Evolutionary conservation across 2,888 invertebrate genomes (phyloP).

Genomic region (Teleiodes luculella): DNA sequence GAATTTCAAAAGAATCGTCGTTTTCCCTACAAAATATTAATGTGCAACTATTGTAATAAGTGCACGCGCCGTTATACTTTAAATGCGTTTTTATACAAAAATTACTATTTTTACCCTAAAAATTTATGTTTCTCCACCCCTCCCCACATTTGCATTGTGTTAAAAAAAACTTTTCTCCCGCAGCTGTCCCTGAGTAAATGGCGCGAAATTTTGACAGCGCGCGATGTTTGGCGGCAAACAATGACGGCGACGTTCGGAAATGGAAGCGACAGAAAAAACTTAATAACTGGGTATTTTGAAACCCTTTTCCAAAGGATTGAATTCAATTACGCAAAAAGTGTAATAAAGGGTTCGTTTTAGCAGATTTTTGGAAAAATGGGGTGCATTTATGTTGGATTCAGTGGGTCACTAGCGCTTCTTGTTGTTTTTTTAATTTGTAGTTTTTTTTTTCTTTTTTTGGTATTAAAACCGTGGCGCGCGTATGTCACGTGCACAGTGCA

Average conservation of each 20-base stretch:
- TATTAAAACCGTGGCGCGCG: slow-evolving; percentile 58
- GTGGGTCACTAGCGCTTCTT: slow-evolving; percentile 70
- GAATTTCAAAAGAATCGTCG: slow-evolving; percentile 27
- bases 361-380: slow-evolving; percentile 63
- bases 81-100: slow-evolving; percentile 72
- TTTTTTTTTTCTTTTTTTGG: slow-evolving; percentile 38
- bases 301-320: slow-evolving; percentile 78
- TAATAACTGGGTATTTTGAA: slow-evolving; percentile 63
- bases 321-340: slow-evolving; percentile 68
- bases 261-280: slow-evolving; percentile 49
- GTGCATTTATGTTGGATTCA: slow-evolving; percentile 47
- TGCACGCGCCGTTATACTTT: slow-evolving; percentile 69
- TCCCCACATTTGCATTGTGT: slow-evolving; percentile 76
- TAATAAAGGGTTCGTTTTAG: slow-evolving; percentile 64
- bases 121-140: slow-evolving; percentile 53
- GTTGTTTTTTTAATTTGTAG: slow-evolving; percentile 44
- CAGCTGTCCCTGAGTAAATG: slow-evolving; percentile 73
- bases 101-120: slow-evolving; percentile 71
- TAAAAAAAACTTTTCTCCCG: slow-evolving; percentile 54
- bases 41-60: slow-evolving; percentile 63
- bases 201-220: slow-evolving; percentile 76
- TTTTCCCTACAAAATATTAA: slow-evolving; percentile 29
- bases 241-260: slow-evolving; percentile 47
- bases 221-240: slow-evolving; percentile 64
- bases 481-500: slow-evolving; percentile 49